Conservation (phyloP, 2,888 invertebrate genomes). For the Melanotus villosus region DNA sequence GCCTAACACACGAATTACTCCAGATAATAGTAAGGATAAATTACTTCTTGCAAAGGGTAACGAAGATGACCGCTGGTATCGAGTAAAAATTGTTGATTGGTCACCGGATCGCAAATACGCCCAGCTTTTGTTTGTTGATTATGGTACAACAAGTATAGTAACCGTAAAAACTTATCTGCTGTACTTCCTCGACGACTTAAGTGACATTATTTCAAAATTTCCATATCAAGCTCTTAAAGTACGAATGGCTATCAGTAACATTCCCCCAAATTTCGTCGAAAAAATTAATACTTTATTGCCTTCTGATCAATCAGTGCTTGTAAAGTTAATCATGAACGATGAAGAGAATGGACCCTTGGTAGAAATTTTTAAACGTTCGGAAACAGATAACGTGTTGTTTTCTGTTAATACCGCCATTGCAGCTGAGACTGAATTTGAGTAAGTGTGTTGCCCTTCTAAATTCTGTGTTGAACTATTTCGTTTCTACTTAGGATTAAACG, state of each 20-base stretch:
- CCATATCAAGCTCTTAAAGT: conserved; percentile 67
- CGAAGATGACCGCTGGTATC: conserved; percentile 66
- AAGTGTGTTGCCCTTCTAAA: conserved; percentile 27
- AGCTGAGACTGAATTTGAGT: conserved; percentile 68
- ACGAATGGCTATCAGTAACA: conserved; percentile 54
- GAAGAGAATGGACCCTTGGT: conserved; percentile 69
- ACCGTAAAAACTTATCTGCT: conserved; percentile 62
- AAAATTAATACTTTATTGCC: conserved; percentile 68
- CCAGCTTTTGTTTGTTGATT: conserved; percentile 72
- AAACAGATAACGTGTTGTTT: conserved; percentile 75
- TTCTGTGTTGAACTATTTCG: no score
- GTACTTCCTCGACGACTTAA: conserved; percentile 69
- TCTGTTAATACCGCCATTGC: conserved; percentile 80
- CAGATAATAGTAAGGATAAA: conserved; percentile 62
- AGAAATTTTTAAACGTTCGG: conserved; percentile 79
- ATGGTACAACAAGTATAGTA: conserved; percentile 69
- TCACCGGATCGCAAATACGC: conserved; percentile 65
- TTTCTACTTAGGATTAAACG: background rate
- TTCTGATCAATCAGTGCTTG: conserved; percentile 73
- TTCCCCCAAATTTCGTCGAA: conserved; percentile 63
- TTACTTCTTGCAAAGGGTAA: conserved; percentile 70
- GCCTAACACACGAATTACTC: conserved; percentile 47
- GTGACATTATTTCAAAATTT: conserved; percentile 64
- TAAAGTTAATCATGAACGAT: conserved; percentile 65
- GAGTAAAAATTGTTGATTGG: conserved; percentile 68